These are phyloP conservation scores for Blastobasis adustella DNA, from an alignment of 2,888 invertebrate genomes.

Conservation along the genomic window DNA sequence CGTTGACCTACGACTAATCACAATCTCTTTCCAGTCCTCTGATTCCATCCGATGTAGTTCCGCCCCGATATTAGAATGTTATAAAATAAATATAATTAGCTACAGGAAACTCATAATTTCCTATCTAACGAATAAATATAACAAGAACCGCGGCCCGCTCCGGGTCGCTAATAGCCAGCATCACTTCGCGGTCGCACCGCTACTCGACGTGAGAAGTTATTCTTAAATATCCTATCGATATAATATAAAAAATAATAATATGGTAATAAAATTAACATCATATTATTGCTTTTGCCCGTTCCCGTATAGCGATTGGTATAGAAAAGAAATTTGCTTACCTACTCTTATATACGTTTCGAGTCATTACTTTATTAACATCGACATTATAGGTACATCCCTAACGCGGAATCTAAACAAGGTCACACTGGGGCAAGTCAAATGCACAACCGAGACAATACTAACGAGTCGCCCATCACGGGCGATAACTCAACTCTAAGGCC, in stretches of 20 bases:
- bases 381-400: conserved; percentile 49
- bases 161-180: conserved; percentile 63
- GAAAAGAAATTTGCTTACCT: conserved; percentile 69
- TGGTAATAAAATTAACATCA: conserved; percentile 75
- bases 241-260: conserved; percentile 74
- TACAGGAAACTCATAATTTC: conserved; percentile 73
- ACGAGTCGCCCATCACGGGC: conserved; percentile 49
- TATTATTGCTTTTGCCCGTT: conserved; percentile 76
- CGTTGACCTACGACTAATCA: conserved; percentile 75
- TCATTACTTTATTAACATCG: conserved; percentile 54
- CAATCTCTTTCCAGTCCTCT: conserved; percentile 72
- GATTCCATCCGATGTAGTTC: conserved; percentile 64
- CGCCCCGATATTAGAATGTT: conserved; percentile 66
- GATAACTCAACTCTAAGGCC: conserved; percentile 44
- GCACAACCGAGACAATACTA: conserved; percentile 73
- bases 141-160: conserved; percentile 58
- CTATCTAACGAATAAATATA: conserved; percentile 74
- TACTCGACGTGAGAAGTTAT: conserved; percentile 58
- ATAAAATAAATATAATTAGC: conserved; percentile 72
- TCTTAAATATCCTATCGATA: conserved; percentile 65
- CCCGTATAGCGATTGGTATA: conserved; percentile 76
- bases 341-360: conserved; percentile 63
- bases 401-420: conserved; percentile 52
- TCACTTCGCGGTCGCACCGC: conserved; percentile 72
- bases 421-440: conserved; percentile 70